phyloP scores from a whole-genome alignment of 2,888 invertebrate species.

The Athalia circularis region DNA sequence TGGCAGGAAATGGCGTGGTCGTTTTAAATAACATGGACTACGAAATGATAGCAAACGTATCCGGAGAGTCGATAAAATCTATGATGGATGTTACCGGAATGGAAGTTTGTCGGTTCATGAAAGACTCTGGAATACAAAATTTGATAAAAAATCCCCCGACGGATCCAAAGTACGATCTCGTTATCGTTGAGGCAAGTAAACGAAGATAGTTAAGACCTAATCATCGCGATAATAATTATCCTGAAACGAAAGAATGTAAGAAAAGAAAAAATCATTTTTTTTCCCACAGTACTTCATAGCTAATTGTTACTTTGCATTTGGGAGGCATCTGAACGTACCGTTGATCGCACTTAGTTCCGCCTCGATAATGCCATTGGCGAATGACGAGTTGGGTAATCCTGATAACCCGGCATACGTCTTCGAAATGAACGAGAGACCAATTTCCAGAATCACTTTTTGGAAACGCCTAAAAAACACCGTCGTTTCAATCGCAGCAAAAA shows the following conservation, averaged over 20 bases:
- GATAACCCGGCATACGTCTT: conserved; percentile 61
- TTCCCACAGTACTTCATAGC: conserved; percentile 61
- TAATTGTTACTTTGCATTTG: conserved; percentile 62
- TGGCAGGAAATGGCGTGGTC: conserved; percentile 48
- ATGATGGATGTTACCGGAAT: conserved; percentile 21
- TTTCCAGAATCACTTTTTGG: conserved; percentile 59
- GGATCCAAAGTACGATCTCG: conserved; percentile 56
- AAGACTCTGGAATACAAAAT: conserved; percentile 50
- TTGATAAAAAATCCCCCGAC: conserved; percentile 53
- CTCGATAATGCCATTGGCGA: conserved; percentile 60
- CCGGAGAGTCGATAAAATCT: conserved; percentile 43
- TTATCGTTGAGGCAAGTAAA: conserved; percentile 55
- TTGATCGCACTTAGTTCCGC: conserved; percentile 60
- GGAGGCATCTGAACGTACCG: conserved; percentile 61
- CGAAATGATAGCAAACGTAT: conserved; percentile 45
- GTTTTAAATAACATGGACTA: conserved; percentile 50
- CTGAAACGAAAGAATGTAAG: background rate
- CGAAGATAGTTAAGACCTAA: background rate
- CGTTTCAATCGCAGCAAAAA: conserved; percentile 48
- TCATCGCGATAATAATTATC: background rate
- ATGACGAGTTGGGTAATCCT: conserved; percentile 62
- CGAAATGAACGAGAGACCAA: conserved; percentile 45
- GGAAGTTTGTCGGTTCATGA: conserved; percentile 49
- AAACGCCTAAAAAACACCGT: conserved; percentile 60
- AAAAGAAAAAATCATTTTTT: too few species aligned